Percentiles rank a stretch among this genome's conserved stretches.
Conservation (phyloP, 2,888 invertebrate genomes). For the Cantharis nigra region DNA sequence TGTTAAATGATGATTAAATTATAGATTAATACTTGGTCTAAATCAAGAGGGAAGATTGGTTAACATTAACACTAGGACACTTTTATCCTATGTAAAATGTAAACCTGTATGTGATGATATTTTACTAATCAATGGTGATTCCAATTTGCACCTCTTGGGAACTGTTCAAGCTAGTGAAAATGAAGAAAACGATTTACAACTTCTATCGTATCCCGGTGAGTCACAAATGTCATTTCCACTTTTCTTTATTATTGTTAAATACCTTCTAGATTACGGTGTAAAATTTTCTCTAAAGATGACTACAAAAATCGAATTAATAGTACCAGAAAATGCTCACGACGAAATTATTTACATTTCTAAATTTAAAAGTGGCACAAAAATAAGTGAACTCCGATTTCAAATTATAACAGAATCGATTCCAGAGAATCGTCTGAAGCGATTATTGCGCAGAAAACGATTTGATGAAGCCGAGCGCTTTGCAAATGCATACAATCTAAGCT, state of each 20-base stretch:
- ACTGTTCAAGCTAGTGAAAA: background rate
- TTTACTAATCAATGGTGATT: background rate
- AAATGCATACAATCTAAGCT: constrained; percentile 51
- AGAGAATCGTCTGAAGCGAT: constrained; percentile 54
- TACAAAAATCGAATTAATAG: constrained; percentile 38
- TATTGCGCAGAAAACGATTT: constrained; percentile 55
- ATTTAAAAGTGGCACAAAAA: constrained; percentile 28
- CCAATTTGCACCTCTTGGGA: background rate
- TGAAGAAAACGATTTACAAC: background rate
- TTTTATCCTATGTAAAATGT: background rate
- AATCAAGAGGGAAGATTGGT: background rate
- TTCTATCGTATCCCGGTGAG: background rate
- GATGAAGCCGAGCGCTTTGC: constrained; percentile 59
- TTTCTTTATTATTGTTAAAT: background rate
- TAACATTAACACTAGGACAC: background rate
- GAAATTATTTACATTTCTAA: constrained; percentile 44
- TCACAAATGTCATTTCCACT: background rate
- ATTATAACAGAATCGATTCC: constrained; percentile 55
- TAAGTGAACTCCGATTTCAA: constrained; percentile 44
- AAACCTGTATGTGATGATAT: background rate
- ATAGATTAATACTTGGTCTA: background rate
- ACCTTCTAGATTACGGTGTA: constrained; percentile 34
- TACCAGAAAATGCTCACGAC: constrained; percentile 39
- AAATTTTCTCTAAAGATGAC: constrained; percentile 42
- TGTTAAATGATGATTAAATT: background rate